These are phyloP conservation scores for Stramonita haemastoma DNA, from an alignment of 2,888 invertebrate genomes.

Conservation along the genomic window DNA sequence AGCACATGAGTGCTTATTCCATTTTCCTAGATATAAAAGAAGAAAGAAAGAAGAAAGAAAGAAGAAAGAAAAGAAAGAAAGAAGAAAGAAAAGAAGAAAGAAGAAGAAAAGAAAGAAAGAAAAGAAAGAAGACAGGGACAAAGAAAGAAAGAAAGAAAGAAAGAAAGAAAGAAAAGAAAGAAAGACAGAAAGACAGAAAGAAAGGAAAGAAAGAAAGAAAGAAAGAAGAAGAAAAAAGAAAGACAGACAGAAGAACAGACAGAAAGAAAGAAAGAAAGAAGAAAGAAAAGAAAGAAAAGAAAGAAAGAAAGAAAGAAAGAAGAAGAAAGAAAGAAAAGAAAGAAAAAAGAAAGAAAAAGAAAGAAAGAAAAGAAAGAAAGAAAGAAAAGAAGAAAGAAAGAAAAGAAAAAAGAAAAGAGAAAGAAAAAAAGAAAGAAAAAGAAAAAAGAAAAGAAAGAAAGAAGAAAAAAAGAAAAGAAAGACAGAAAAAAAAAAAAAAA, in stretches of 20 bases:
- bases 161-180: not conserved
- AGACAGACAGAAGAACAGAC: not conserved
- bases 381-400: not conserved
- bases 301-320: not conserved
- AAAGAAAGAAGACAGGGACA: not conserved
- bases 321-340: not conserved
- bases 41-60: not conserved
- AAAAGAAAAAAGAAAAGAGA: not conserved
- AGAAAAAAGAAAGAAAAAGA: not conserved
- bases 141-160: not conserved
- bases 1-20: no score
- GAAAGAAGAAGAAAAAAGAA: not conserved
- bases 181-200: not conserved
- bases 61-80: not conserved
- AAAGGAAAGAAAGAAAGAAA: not conserved
- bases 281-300: not conserved
- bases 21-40: no score
- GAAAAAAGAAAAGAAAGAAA: constrained; percentile 15
- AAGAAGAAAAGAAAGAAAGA: not conserved
- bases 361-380: not conserved
- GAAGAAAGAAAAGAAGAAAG: not conserved
- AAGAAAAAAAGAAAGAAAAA: not conserved
- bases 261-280: not conserved
- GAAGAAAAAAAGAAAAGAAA: constrained; percentile 17
- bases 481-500: not conserved